Conservation (phyloP, 1,140 invertebrate genomes). For the Coptotermes formosanus region DNA sequence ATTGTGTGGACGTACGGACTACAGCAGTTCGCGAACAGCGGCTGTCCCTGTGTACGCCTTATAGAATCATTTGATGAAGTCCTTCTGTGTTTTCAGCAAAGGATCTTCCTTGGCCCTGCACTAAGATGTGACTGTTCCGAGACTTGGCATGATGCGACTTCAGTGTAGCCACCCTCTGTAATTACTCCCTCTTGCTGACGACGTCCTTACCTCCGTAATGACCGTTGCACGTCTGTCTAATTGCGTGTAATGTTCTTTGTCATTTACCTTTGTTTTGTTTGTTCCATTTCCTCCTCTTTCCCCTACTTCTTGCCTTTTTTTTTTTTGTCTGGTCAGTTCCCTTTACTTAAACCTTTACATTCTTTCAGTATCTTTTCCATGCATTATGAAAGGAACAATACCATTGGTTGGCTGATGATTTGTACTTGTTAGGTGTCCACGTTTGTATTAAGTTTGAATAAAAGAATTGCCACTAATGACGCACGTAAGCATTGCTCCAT, state of each 20-base stretch:
- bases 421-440: background rate
- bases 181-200: too few species aligned
- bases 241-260: conserved; percentile 17
- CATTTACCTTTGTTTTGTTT: background rate
- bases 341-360: background rate
- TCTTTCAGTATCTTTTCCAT: conserved; percentile 10
- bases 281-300: background rate
- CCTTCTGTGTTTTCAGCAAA: too few species aligned
- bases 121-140: too few species aligned
- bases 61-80: too few species aligned
- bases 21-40: too few species aligned
- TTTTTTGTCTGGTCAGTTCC: background rate
- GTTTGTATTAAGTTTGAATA: background rate
- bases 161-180: too few species aligned
- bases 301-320: background rate
- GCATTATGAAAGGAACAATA: background rate
- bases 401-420: background rate
- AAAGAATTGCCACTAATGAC: background rate
- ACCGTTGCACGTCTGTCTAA: background rate
- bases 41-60: too few species aligned
- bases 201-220: too few species aligned
- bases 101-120: too few species aligned
- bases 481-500: too few species aligned
- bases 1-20: too few species aligned
- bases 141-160: too few species aligned